These are phyloP conservation scores for Corapipo altera DNA, from an alignment of 2,113 vertebrate species.

Conservation along the genomic window DNA sequence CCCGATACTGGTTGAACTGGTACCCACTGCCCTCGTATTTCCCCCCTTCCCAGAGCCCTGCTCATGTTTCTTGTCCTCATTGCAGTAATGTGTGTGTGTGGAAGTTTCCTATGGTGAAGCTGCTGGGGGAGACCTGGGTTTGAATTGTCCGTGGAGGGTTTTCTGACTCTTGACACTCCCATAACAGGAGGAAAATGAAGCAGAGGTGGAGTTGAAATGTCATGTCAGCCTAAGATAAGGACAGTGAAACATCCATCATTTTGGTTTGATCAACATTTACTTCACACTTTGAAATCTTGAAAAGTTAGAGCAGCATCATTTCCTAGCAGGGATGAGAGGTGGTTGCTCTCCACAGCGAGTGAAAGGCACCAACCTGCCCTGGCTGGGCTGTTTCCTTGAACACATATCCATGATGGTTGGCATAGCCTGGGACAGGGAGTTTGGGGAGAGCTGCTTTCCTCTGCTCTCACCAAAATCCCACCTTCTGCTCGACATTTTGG, in stretches of 20 bases:
- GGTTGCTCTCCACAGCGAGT: background rate
- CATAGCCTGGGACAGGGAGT: background rate
- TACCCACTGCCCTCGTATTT: background rate
- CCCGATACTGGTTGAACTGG: rapidly evolving
- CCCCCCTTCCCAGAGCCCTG: background rate
- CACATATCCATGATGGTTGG: rapidly evolving
- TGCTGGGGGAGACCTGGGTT: background rate
- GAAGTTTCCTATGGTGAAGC: background rate
- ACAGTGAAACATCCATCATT: background rate
- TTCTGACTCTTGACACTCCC: background rate
- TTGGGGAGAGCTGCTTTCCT: background rate
- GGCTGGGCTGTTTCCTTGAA: background rate
- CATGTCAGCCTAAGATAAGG: background rate
- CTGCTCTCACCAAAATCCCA: background rate
- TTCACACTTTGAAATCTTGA: background rate
- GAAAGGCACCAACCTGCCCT: background rate
- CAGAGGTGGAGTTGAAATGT: background rate
- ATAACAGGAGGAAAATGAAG: background rate
- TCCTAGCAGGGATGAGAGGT: background rate
- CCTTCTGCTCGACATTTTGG: background rate
- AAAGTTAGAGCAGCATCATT: background rate
- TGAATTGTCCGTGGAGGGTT: background rate
- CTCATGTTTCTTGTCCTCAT: background rate
- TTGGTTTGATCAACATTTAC: background rate
- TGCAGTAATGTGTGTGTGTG: background rate